A percentile compares a stretch with the other conserved stretches of the same genome.
Evolutionary conservation across 2,113 vertebrate genomes (phyloP).

Genomic region (Ondatra zibethicus): DNA sequence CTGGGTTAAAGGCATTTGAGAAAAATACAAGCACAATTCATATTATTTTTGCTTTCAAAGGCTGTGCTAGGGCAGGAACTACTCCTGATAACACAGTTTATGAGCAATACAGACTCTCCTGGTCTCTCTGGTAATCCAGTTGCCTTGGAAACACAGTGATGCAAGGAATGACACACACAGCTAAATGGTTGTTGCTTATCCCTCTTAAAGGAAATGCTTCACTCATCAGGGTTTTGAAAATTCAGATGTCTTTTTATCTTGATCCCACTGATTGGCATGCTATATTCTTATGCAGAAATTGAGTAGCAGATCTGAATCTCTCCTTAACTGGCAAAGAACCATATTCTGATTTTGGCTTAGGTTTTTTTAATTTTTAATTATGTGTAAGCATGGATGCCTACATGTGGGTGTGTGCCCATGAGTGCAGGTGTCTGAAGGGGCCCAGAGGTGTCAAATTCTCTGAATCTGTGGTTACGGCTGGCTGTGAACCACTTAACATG

Average conservation of each 20-base stretch:
- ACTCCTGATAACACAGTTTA: conserved; percentile 72
- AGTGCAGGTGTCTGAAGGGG: neutral
- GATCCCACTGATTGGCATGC: neutral
- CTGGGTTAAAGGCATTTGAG: conserved; percentile 50
- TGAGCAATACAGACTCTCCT: conserved; percentile 56
- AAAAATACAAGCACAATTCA: conserved; percentile 69
- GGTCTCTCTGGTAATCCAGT: conserved; percentile 78
- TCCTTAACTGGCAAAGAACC: neutral
- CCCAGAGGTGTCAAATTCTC: neutral
- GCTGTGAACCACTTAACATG: neutral
- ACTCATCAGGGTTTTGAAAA: conserved; percentile 65
- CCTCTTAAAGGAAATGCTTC: conserved; percentile 45
- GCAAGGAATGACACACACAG: conserved; percentile 61
- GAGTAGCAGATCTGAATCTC: neutral
- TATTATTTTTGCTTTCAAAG: conserved; percentile 77
- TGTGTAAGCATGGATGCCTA: neutral
- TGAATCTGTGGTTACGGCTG: neutral
- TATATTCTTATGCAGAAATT: conserved; percentile 57
- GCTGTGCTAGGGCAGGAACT: conserved; percentile 63
- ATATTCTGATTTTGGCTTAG: neutral
- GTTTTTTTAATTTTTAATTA: neutral
- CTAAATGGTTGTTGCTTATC: conserved; percentile 76
- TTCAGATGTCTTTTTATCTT: conserved; percentile 55
- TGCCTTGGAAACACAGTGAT: conserved; percentile 85
- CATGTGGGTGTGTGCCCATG: neutral